Base-by-base conservation (phyloP, 1,140 invertebrate species). In the Ips typographus region DNA sequence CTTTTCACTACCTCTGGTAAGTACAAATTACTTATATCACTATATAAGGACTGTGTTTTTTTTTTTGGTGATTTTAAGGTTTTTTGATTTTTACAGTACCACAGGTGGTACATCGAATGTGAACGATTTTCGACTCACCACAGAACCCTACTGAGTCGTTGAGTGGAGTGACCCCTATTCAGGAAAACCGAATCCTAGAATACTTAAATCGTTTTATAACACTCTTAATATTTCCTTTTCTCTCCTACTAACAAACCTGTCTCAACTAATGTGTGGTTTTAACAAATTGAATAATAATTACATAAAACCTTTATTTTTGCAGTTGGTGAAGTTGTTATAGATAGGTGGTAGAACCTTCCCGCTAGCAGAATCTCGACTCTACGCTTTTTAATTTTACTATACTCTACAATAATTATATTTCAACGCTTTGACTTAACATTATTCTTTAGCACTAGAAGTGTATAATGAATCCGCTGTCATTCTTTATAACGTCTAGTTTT, bases 321-420 rank as follows among this genome's bases (percentile, higher is more conserved):
- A 79, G 78, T 79, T 76, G 78, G 77, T 71, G 77, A 78, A 67
- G 75, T 73, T 70, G 76, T 79, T 61, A 73, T 77, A 70, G 78
- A 78, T 77, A 78, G 73, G 73, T 79, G 77, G 78, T 73, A 75
- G 72, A 65, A 62, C 1, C 38, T 42, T 70, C 62, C 63, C 40
- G 47, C 52, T 38, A 62, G 47, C 58, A 57, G 60, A 51, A 65
- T 51, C 57, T 68, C 58, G 56, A 62, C 72, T 71, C 61, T 68
- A 67, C 65, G 70, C 73, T 74, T 74, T 49, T 49, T 49, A 49
- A 49, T 22, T 49, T 49, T 8, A 49, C 22, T 49, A 22, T 22
- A 49, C 44, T 49, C 44, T 22, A 22, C 22, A 22, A 22, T 22
- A 49, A 22, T 49, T 49, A 6, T 49, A 49, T 49, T 22, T 49